Percentiles rank a stretch among this genome's conserved stretches.
Evolutionary conservation across 2,113 vertebrate species (phyloP).

Genomic region (Myotis davidii): DNA sequence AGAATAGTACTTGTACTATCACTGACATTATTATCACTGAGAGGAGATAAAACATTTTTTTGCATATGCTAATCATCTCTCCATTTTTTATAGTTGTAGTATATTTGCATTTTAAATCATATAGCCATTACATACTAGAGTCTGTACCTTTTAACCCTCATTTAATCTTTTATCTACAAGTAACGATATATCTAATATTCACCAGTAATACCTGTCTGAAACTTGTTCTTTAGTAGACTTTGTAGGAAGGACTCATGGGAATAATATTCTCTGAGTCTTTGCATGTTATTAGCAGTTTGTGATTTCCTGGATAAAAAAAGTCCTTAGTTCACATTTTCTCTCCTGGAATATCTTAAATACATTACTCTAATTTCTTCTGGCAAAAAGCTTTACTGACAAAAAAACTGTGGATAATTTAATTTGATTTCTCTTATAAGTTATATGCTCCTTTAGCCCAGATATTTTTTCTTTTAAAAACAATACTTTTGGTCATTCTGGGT

Average conservation of each 20-base stretch:
- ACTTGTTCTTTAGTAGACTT: constrained; percentile 49
- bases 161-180: constrained; percentile 30
- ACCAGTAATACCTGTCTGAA: constrained; percentile 42
- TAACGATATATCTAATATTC: constrained; percentile 45
- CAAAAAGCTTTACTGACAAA: constrained; percentile 65
- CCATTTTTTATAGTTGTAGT: constrained; percentile 5
- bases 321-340: constrained; percentile 62
- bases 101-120: constrained; percentile 61
- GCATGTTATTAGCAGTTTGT: constrained; percentile 58
- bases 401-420: constrained; percentile 57
- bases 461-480: background rate
- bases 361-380: constrained; percentile 64
- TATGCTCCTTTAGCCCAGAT: constrained; percentile 25
- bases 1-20: background rate
- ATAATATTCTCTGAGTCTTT: constrained; percentile 59
- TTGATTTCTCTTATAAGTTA: constrained; percentile 54
- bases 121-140: background rate
- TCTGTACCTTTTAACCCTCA: constrained; percentile 43
- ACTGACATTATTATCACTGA: constrained; percentile 45
- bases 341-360: constrained; percentile 63
- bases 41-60: constrained; percentile 7
- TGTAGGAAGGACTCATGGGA: constrained; percentile 37
- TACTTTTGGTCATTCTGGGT: constrained; percentile 23
- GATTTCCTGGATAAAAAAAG: constrained; percentile 65
- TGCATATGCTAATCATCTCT: background rate